These are phyloP conservation scores for Nyctibius grandis DNA, from an alignment of 2,797 vertebrate species.

Conservation along the genomic window DNA sequence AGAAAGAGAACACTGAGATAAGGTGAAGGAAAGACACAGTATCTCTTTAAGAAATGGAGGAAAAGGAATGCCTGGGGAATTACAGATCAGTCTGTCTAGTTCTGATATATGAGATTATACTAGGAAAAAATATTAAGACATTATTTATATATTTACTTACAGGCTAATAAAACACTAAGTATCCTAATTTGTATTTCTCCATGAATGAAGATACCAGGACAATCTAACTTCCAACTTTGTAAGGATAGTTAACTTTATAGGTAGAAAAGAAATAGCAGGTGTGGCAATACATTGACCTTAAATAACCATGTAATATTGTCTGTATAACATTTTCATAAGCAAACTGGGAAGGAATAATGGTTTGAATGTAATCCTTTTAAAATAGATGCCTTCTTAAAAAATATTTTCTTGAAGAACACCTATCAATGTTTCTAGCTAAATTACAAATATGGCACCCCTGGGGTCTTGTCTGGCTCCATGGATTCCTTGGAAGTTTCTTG, in stretches of 20 bases:
- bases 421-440: not conserved
- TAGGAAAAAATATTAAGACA: not conserved
- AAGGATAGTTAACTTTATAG: not conserved
- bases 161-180: not conserved
- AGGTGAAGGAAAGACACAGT: not conserved
- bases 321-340: not conserved
- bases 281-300: not conserved
- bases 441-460: not conserved
- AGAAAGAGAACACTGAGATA: not conserved
- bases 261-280: not conserved
- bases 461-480: not conserved
- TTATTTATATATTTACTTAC: not conserved
- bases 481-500: not conserved
- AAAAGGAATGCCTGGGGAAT: not conserved
- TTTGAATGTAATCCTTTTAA: not conserved
- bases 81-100: not conserved
- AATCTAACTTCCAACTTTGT: not conserved
- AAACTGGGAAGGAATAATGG: not conserved
- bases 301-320: not conserved
- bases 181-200: not conserved
- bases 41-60: not conserved
- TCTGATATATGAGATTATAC: not conserved
- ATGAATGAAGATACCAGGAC: not conserved
- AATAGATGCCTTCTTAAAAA: not conserved
- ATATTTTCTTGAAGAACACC: not conserved